Conservation (phyloP, 2,797 vertebrate species). For the Calcarius lapponicus region DNA sequence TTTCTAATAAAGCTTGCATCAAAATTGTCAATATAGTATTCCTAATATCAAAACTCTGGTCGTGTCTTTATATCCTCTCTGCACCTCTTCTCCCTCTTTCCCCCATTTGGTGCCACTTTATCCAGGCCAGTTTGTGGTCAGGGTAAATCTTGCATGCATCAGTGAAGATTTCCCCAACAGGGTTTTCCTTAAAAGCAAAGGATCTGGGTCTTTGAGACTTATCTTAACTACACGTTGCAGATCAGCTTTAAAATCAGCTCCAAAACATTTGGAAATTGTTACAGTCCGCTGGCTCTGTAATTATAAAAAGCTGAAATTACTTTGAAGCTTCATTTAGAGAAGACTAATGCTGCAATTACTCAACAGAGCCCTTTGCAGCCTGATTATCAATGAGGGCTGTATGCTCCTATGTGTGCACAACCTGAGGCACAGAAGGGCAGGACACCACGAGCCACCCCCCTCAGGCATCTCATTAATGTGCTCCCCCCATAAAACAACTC, state of each 20-base stretch:
- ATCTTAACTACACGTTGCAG: neutral
- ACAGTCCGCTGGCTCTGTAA: conserved; percentile 55
- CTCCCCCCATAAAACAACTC: conserved; percentile 30
- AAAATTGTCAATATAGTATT: neutral
- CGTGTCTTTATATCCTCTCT: neutral
- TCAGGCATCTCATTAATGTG: neutral
- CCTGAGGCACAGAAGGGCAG: neutral
- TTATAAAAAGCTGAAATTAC: conserved; percentile 66
- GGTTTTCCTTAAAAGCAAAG: neutral
- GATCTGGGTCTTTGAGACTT: neutral
- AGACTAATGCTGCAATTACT: conserved; percentile 58
- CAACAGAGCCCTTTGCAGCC: conserved; percentile 42
- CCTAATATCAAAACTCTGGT: neutral
- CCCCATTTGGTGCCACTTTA: neutral
- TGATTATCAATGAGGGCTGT: neutral
- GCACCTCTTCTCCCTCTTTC: neutral
- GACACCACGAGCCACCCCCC: neutral
- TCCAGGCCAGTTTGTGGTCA: neutral
- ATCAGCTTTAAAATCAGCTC: conserved; percentile 12
- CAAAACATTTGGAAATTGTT: conserved; percentile 65
- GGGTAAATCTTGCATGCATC: neutral
- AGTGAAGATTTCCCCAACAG: neutral
- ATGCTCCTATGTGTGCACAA: neutral
- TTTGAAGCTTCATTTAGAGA: conserved; percentile 50
- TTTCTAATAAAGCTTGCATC: neutral